These are phyloP conservation scores for Tineola bisselliella DNA, from an alignment of 2,888 invertebrate genomes.

Conservation along the genomic window DNA sequence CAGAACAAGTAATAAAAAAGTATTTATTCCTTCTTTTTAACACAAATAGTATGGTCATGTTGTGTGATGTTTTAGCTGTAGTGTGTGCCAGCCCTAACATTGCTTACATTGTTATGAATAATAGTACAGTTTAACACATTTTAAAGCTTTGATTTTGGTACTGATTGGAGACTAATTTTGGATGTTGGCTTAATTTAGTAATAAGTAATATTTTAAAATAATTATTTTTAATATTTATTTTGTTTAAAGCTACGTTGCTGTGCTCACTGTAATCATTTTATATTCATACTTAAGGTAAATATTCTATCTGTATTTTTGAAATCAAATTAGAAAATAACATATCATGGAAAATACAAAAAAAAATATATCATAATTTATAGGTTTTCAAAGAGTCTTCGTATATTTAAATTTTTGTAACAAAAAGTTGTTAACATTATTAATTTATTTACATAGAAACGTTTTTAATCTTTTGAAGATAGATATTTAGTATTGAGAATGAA, in stretches of 20 bases:
- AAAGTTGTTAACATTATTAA: constrained; percentile 8
- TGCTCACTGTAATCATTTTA: constrained; percentile 27
- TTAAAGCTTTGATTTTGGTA: constrained; percentile 66
- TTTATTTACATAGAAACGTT: constrained; percentile 12
- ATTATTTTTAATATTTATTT: constrained; percentile 14
- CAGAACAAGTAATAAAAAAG: too few relatives aligned
- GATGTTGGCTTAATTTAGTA: constrained; percentile 49
- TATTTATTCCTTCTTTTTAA: too few relatives aligned
- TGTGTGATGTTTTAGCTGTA: neutral
- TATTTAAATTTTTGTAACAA: neutral
- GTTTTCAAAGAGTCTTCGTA: neutral
- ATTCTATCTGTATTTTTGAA: neutral
- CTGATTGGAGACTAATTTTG: constrained; percentile 31
- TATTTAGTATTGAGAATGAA: constrained; percentile 21
- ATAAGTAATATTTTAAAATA: constrained; percentile 23
- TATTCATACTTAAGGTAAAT: constrained; percentile 1
- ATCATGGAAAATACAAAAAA: constrained; percentile 14
- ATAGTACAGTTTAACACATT: constrained; percentile 16
- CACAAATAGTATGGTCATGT: neutral
- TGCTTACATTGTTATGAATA: constrained; percentile 1
- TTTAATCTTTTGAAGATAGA: constrained; percentile 11
- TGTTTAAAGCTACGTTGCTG: constrained; percentile 34
- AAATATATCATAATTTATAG: constrained; percentile 2
- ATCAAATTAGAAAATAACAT: constrained; percentile 14
- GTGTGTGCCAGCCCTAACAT: neutral